A percentile compares a stretch with the other conserved stretches of the same genome.
Evolutionary conservation across 2,113 vertebrate species (phyloP).

Genomic region (Peucedramus taeniatus): DNA sequence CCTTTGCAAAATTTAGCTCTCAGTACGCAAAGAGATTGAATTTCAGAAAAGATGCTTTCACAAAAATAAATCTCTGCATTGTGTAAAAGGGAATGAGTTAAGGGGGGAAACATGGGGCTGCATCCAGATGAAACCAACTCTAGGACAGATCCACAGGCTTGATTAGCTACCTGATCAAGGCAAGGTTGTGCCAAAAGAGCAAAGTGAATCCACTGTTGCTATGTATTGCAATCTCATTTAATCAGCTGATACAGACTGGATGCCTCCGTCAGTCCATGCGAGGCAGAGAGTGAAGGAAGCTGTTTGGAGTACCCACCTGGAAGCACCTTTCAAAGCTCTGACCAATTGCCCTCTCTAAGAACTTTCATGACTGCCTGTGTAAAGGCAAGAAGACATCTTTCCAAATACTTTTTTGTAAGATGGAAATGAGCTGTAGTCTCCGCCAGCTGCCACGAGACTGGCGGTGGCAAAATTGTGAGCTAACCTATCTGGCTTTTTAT

Average conservation of each 20-base stretch:
- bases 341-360: not conserved
- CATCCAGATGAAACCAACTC: not conserved
- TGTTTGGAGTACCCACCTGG: not conserved
- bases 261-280: not conserved
- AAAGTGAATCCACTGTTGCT: not conserved
- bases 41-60: not conserved
- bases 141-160: not conserved
- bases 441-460: not conserved
- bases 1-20: not conserved
- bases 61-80: not conserved
- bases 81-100: not conserved
- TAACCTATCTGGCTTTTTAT: not conserved
- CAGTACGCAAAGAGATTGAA: not conserved
- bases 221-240: not conserved
- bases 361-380: not conserved
- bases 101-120: not conserved
- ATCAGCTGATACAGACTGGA: not conserved
- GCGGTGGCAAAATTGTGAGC: not conserved
- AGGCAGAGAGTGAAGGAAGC: not conserved
- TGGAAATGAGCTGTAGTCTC: not conserved
- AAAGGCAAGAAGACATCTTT: not conserved
- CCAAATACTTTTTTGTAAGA: not conserved
- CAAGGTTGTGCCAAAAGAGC: not conserved
- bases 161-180: not conserved
- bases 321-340: not conserved